Conservation (phyloP, 2,113 vertebrate species). For the Peromyscus maniculatus region DNA sequence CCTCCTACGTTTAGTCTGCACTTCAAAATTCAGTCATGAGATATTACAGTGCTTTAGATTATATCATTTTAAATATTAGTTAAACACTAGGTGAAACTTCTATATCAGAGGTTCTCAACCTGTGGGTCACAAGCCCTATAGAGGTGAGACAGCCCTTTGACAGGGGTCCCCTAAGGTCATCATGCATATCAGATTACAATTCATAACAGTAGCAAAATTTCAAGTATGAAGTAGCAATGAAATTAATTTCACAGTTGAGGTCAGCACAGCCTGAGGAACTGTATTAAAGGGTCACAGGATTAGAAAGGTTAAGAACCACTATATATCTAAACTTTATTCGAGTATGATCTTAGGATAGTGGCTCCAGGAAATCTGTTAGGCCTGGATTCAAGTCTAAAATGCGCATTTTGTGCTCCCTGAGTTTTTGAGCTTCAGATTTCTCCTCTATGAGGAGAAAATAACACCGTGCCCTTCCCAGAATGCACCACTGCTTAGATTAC, state of each 20-base stretch:
- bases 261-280: too few species aligned
- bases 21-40: not conserved
- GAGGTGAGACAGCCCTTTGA: too few species aligned
- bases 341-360: not conserved
- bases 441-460: not conserved
- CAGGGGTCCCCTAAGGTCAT: too few species aligned
- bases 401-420: not conserved
- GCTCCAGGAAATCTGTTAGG: not conserved
- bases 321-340: not conserved
- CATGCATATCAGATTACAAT: too few species aligned
- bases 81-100: not conserved
- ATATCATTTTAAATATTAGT: not conserved
- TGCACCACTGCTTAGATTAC: not conserved
- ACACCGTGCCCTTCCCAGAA: not conserved
- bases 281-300: too few species aligned
- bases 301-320: too few species aligned
- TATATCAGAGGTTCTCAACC: not conserved
- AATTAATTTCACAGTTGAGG: too few species aligned
- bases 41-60: not conserved
- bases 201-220: too few species aligned
- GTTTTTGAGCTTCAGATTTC: not conserved
- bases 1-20: not conserved
- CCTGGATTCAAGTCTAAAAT: not conserved
- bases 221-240: too few species aligned
- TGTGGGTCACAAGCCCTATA: too few species aligned